Percentiles rank a stretch among this genome's conserved stretches.
Evolutionary conservation across 2,797 vertebrate species (phyloP).

Genomic region (Coreius guichenoti): DNA sequence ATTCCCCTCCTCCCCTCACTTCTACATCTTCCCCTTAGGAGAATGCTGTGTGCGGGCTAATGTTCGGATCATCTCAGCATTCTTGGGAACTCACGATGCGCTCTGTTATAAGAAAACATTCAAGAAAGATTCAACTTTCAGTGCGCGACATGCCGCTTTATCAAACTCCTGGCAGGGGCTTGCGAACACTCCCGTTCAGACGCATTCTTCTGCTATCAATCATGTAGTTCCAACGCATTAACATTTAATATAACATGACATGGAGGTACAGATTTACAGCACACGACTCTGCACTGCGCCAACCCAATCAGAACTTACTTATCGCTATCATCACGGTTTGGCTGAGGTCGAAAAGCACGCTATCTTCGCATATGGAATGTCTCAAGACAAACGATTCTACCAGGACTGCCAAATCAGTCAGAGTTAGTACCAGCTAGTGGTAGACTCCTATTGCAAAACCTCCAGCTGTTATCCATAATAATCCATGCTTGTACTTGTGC

Average conservation of each 20-base stretch:
- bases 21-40: constrained; percentile 39
- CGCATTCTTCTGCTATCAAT: constrained; percentile 16
- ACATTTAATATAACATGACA: constrained; percentile 6
- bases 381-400: constrained; percentile 54
- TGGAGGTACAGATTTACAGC: constrained; percentile 6
- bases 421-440: constrained; percentile 62
- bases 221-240: background rate
- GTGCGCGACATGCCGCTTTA: constrained; percentile 50
- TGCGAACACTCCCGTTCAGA: constrained; percentile 26
- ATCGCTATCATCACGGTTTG: constrained; percentile 50
- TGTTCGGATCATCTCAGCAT: constrained; percentile 2
- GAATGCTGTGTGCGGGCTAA: constrained; percentile 47
- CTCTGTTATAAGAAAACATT: constrained; percentile 37
- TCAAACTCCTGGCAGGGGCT: constrained; percentile 46
- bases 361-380: constrained; percentile 59
- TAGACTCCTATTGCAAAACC: constrained; percentile 61
- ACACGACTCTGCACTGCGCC: background rate
- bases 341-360: constrained; percentile 42
- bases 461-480: constrained; percentile 59
- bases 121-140: constrained; percentile 33
- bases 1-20: constrained; percentile 48
- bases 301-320: constrained; percentile 46
- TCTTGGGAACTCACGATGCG: constrained; percentile 33
- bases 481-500: constrained; percentile 43
- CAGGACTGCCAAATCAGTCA: constrained; percentile 53